Evolutionary conservation across 1,140 invertebrate genomes (phyloP), one percentile per base, ranked within the genome.

Genomic region (Leptopilina boulardi): DNA sequence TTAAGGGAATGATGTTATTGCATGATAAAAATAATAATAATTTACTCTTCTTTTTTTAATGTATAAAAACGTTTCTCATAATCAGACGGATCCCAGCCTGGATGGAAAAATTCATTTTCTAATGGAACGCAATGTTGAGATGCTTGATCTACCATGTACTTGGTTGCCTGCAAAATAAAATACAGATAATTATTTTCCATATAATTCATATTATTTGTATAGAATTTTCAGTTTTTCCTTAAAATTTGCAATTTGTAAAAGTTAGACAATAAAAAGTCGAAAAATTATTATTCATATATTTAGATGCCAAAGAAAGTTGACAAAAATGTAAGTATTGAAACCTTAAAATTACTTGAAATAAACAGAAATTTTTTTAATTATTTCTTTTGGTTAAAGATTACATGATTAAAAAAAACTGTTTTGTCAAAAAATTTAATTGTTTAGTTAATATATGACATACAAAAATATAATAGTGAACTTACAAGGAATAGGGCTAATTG

Each of bases 101-200:
- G 82, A 70, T 93, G 91, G 86, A 97, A 97, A 81, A 94, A 92
- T 75, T 94, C 92, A 5, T 89, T 81, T 1, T 95, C 94, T 74
- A 99, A 91, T 30, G 95, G 96, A 15, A 94, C 94, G 91, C 97
- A 98, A 90, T 99, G 98, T 10, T 95, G 95, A 0, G 96, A 95
- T 81, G 95, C 93, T 85, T 94, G 97, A 89, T 99, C 96, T 77
- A 94, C 93, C 93, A 98, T 94, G 90, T 98, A 95, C 86, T 95
- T 95, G 23, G 91, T 92, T 70, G 95, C 93, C 94, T 96, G 84
- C 79, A 92, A 92, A 59, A 82, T 77, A 77, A 79, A 66, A 59
- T 59, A 87, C 82, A 76, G 82, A 72, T 76, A 75, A 82, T 73
- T 74, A 73, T 71, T n/a, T n/a, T n/a, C n/a, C n/a, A n/a, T n/a